These are phyloP conservation scores for Balearica regulorum DNA, from an alignment of 2,797 vertebrate genomes.

Conservation along the genomic window DNA sequence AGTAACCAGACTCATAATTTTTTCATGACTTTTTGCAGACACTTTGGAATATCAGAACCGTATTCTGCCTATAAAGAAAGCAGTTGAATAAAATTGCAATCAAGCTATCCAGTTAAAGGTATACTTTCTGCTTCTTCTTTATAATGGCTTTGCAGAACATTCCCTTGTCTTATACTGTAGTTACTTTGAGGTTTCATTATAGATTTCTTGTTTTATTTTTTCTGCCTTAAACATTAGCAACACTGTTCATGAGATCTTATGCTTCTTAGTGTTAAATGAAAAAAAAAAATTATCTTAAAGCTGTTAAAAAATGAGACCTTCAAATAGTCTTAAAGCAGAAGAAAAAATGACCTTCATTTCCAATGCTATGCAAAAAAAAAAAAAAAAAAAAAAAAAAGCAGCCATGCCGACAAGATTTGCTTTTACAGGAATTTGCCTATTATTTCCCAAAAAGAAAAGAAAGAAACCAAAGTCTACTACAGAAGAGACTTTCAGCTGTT, in stretches of 20 bases:
- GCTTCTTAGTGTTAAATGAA: background rate
- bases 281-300: background rate
- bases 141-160: background rate
- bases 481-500: background rate
- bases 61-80: background rate
- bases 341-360: background rate
- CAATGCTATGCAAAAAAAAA: background rate
- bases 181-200: background rate
- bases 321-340: background rate
- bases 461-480: background rate
- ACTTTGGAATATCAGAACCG: background rate
- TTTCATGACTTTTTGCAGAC: background rate
- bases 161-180: background rate
- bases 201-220: background rate
- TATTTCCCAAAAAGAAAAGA: background rate
- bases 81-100: background rate
- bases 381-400: background rate
- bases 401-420: fast-evolving
- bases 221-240: background rate
- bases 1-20: background rate
- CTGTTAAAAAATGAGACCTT: background rate
- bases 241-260: background rate
- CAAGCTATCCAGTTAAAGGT: background rate
- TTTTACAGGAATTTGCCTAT: background rate
- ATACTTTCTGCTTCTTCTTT: background rate